Evolutionary conservation across 2,888 invertebrate species (phyloP).

Genomic region (Conistra vaccinii): DNA sequence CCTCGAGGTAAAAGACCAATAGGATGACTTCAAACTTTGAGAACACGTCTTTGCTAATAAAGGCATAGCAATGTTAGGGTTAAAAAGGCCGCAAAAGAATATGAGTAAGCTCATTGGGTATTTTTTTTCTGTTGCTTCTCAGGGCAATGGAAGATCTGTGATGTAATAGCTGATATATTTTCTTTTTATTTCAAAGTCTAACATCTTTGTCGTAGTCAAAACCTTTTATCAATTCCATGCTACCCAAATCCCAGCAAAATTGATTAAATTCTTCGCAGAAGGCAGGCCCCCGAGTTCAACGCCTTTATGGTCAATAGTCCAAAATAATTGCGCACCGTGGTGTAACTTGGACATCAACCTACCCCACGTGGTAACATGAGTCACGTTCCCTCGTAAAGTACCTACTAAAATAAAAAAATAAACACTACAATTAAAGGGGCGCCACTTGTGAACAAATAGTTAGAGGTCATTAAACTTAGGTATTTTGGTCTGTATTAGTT

Average conservation of each 20-base stretch:
- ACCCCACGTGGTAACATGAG: conserved; percentile 48
- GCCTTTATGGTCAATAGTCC: conserved; percentile 37
- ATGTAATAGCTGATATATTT: neutral
- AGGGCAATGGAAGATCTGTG: neutral
- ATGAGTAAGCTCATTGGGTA: neutral
- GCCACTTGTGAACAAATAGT: conserved; percentile 26
- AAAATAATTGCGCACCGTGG: conserved; percentile 52
- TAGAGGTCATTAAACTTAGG: conserved; percentile 56
- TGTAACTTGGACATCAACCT: conserved; percentile 48
- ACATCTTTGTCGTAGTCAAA: neutral
- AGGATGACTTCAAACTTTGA: too few relatives aligned
- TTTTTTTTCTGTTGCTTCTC: neutral
- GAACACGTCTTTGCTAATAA: neutral
- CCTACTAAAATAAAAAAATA: conserved; percentile 36
- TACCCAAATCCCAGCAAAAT: conserved; percentile 1
- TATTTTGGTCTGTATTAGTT: conserved; percentile 39
- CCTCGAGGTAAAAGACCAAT: too few relatives aligned
- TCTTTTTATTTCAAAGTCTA: neutral
- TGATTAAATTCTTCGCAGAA: conserved; percentile 8
- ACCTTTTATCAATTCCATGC: neutral
- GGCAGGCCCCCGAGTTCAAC: conserved; percentile 44
- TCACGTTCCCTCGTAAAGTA: conserved; percentile 18
- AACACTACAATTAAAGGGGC: conserved; percentile 49
- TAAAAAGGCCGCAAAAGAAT: neutral
- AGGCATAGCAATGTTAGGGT: neutral